Conservation (phyloP, 2,797 vertebrate species). For the Geotrypetes seraphini region DNA sequence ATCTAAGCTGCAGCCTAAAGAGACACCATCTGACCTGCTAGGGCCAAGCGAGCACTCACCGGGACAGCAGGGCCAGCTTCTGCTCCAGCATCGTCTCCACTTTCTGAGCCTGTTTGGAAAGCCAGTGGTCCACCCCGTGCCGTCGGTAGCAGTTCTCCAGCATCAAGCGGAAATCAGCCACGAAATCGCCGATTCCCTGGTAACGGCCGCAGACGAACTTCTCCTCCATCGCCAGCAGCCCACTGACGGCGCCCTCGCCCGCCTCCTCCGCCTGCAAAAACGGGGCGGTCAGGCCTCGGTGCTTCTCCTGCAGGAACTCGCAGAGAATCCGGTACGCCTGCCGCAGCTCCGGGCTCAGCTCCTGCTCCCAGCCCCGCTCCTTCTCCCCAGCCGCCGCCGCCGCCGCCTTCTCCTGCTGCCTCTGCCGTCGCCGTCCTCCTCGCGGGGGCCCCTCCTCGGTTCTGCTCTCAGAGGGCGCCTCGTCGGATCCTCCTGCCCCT, state of each 20-base stretch:
- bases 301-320: slow-evolving; percentile 81
- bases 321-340: slow-evolving; percentile 80
- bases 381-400: neutral
- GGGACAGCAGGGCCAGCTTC: slow-evolving; percentile 83
- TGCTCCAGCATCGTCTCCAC: slow-evolving; percentile 93
- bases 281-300: slow-evolving; percentile 70
- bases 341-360: slow-evolving; percentile 75
- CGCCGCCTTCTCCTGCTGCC: neutral
- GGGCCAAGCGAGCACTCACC: slow-evolving; percentile 72
- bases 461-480: neutral
- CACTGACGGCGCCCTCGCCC: slow-evolving; percentile 44
- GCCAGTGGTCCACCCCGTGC: slow-evolving; percentile 90
- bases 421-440: neutral
- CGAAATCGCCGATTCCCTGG: slow-evolving; percentile 78
- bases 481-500: neutral
- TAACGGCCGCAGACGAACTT: slow-evolving; percentile 79
- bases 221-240: slow-evolving; percentile 77
- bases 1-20: neutral
- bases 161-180: slow-evolving; percentile 87
- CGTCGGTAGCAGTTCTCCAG: slow-evolving; percentile 84
- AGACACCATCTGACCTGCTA: slow-evolving; percentile 2
- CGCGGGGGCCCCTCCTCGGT: neutral
- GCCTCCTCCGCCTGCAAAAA: slow-evolving; percentile 47
- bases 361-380: slow-evolving; percentile 37
- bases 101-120: slow-evolving; percentile 90